phyloP scores from a whole-genome alignment of 2,888 invertebrate species.

The Ectobius pallidus region DNA sequence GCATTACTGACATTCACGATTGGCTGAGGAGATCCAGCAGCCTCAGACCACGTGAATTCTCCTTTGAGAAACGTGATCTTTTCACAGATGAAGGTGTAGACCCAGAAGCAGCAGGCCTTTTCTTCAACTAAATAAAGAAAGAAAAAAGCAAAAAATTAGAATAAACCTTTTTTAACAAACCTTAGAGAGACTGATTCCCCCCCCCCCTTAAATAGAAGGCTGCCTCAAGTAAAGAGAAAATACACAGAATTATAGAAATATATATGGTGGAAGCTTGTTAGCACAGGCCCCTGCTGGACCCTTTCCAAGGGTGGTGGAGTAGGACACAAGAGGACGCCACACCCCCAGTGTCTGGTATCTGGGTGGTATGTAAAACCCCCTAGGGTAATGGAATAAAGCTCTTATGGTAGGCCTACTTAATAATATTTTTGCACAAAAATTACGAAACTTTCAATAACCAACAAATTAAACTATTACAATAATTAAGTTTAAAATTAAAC shows the following conservation, averaged over 20 bases:
- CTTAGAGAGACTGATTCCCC: neutral
- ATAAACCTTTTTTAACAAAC: too few species aligned
- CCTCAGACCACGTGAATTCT: constrained; percentile 22
- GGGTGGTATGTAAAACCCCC: too few species aligned
- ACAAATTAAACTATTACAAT: too few species aligned
- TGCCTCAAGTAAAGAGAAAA: neutral
- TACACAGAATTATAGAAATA: neutral
- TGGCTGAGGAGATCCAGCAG: constrained; percentile 18
- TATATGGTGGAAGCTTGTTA: neutral
- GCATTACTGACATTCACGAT: too few species aligned
- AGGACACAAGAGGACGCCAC: too few species aligned
- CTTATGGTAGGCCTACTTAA: too few species aligned
- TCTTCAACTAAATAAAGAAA: constrained; percentile 57
- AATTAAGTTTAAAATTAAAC: too few species aligned
- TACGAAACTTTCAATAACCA: too few species aligned
- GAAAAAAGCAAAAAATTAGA: too few species aligned
- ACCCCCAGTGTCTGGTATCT: too few species aligned
- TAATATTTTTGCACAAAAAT: too few species aligned
- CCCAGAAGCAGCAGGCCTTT: constrained; percentile 58
- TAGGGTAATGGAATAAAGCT: too few species aligned
- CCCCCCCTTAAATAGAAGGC: neutral
- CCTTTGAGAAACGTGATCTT: constrained; percentile 8
- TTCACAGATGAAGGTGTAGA: constrained; percentile 53
- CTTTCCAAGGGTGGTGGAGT: neutral
- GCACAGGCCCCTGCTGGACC: neutral